These are phyloP conservation scores for Leptinotarsa rubiginosa DNA, from an alignment of 2,888 invertebrate genomes.

Conservation along the genomic window DNA sequence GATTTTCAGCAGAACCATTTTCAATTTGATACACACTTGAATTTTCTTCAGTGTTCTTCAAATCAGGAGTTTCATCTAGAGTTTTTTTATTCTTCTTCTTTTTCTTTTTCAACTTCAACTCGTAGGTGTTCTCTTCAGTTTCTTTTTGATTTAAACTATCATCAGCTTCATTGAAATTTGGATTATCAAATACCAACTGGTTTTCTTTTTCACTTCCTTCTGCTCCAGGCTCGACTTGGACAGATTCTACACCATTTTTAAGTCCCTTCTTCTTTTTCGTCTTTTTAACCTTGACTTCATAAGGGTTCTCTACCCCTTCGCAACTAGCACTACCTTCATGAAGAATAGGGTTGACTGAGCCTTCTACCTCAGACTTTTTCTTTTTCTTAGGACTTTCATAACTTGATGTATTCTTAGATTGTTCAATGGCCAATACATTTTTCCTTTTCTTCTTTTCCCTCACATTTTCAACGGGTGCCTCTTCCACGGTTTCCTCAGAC, in stretches of 20 bases:
- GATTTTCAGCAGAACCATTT: neutral
- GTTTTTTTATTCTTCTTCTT: neutral
- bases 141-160: neutral
- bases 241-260: neutral
- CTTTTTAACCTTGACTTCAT: constrained; percentile 40
- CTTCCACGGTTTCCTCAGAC: constrained; percentile 45
- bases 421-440: neutral
- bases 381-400: constrained; percentile 24
- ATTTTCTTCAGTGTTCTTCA: too few relatives aligned
- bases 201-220: constrained; percentile 46
- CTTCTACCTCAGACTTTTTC: constrained; percentile 19
- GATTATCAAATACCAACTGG: constrained; percentile 21
- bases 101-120: constrained; percentile 42
- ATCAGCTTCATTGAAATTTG: neutral
- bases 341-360: constrained; percentile 14
- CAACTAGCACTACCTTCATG: constrained; percentile 32
- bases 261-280: constrained; percentile 28
- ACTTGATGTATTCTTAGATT: neutral
- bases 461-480: neutral
- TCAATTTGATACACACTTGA: too few relatives aligned
- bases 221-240: neutral
- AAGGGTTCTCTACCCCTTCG: constrained; percentile 28
- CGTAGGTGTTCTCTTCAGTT: constrained; percentile 29
- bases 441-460: constrained; percentile 30
- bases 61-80: too few relatives aligned